phyloP scores from a whole-genome alignment of 2,888 invertebrate genomes.

The Pyralis farinalis region DNA sequence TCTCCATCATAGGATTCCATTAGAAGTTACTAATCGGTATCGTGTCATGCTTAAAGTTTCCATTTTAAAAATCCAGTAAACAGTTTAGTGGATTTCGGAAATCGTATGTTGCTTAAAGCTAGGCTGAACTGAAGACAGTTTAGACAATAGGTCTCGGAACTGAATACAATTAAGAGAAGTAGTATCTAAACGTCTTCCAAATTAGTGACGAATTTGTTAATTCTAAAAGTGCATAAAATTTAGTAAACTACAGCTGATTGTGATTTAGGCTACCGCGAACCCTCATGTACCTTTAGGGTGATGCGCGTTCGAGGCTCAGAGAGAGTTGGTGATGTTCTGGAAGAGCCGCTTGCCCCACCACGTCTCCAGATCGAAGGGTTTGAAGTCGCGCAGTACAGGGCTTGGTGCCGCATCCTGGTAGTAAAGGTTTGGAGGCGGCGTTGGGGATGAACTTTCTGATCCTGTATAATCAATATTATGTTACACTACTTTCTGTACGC shows the following conservation, averaged over 20 bases:
- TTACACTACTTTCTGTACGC: too few species aligned
- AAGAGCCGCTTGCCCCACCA: conserved; percentile 95
- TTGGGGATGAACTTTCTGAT: conserved; percentile 64
- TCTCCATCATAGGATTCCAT: too few species aligned
- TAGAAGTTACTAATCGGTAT: too few species aligned
- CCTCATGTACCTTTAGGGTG: conserved; percentile 35
- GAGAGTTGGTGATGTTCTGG: conserved; percentile 91
- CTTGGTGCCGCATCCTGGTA: conserved; percentile 88
- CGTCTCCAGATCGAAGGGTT: conserved; percentile 93
- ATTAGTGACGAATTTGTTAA: too few species aligned
- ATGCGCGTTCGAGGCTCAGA: conserved; percentile 51
- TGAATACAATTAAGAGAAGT: too few species aligned
- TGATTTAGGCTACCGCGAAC: conserved; percentile 67
- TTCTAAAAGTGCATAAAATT: conserved; percentile 43
- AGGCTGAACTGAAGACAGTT: too few species aligned
- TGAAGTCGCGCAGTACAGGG: conserved; percentile 87
- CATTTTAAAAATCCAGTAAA: too few species aligned
- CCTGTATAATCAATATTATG: conserved; percentile 37
- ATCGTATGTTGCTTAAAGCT: too few species aligned
- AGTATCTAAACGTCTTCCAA: too few species aligned
- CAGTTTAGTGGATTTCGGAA: too few species aligned
- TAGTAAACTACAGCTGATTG: conserved; percentile 77
- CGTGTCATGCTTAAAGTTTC: too few species aligned
- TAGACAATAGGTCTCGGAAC: too few species aligned
- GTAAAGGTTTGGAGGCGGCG: conserved; percentile 79